Conservation (phyloP, 2,113 vertebrate species). For the Pholis gunnellus region DNA sequence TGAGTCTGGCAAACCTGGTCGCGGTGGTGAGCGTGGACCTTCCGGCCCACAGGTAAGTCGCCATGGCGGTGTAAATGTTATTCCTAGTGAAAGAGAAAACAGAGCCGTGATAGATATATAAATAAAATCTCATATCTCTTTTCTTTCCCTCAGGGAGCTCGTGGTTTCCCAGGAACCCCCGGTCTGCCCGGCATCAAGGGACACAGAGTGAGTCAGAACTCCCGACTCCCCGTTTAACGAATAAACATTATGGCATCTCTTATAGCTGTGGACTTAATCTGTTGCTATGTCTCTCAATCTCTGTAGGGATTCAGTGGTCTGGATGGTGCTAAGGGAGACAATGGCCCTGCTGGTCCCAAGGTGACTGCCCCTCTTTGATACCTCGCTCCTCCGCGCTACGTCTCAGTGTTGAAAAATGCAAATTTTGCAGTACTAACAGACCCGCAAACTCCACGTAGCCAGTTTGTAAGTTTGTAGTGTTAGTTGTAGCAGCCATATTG, state of each 20-base stretch:
- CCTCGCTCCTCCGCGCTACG: background rate
- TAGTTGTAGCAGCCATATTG: background rate
- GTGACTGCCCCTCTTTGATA: slow-evolving; percentile 74
- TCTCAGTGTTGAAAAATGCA: background rate
- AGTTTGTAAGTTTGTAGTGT: background rate
- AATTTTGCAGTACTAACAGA: background rate
- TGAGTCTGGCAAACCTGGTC: slow-evolving; percentile 97
- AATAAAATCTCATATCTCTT: background rate
- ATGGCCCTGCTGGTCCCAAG: slow-evolving; percentile 96
- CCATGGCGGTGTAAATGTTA: too few species aligned
- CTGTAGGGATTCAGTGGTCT: slow-evolving; percentile 96
- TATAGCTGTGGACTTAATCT: background rate
- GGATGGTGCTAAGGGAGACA: slow-evolving; percentile 97
- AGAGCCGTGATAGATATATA: background rate
- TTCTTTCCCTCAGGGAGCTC: slow-evolving; percentile 87
- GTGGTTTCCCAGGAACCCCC: slow-evolving; percentile 97
- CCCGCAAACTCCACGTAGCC: background rate
- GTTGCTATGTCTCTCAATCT: slow-evolving; percentile 10
- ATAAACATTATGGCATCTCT: background rate
- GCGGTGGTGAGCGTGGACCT: slow-evolving; percentile 92
- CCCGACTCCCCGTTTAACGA: too few species aligned
- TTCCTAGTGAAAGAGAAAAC: background rate
- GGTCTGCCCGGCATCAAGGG: slow-evolving; percentile 98
- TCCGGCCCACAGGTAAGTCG: slow-evolving; percentile 93
- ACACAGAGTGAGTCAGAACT: slow-evolving; percentile 91